phyloP scores from a whole-genome alignment of 2,797 vertebrate species.

The Schizothorax lantsangensis region DNA sequence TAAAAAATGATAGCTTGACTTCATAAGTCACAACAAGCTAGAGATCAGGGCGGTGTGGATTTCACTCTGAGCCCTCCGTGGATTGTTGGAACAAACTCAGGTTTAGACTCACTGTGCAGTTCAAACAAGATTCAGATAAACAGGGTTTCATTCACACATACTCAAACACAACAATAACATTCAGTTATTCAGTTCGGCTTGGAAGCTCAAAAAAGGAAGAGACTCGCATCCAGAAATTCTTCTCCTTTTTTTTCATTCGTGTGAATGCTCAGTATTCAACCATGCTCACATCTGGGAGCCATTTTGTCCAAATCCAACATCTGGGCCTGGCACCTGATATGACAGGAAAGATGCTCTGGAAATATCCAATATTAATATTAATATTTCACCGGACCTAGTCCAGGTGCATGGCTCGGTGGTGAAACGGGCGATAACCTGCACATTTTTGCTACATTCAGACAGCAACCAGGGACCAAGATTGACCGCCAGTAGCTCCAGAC shows the following conservation, averaged over 20 bases:
- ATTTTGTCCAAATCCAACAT: slow-evolving; percentile 59
- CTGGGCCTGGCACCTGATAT: slow-evolving; percentile 52
- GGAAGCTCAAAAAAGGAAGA: slow-evolving; percentile 40
- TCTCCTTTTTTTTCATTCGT: slow-evolving; percentile 33
- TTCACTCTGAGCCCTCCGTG: slow-evolving; percentile 1
- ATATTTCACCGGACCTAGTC: slow-evolving; percentile 38
- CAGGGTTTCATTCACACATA: slow-evolving; percentile 32
- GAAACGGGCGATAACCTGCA: slow-evolving; percentile 44
- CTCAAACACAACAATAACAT: slow-evolving; percentile 38
- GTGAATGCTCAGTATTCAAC: slow-evolving; percentile 44
- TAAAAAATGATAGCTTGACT: slow-evolving; percentile 2
- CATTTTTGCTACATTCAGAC: slow-evolving; percentile 38
- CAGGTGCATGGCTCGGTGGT: slow-evolving; percentile 39
- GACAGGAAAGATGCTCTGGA: slow-evolving; percentile 43
- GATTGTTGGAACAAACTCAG: slow-evolving; percentile 1
- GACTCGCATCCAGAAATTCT: slow-evolving; percentile 2
- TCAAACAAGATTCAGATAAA: slow-evolving; percentile 33
- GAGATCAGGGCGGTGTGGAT: slow-evolving; percentile 28
- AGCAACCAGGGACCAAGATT: not conserved
- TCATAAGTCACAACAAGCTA: slow-evolving; percentile 6
- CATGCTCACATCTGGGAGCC: slow-evolving; percentile 55
- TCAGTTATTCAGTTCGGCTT: slow-evolving; percentile 27
- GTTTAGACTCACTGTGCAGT: slow-evolving; percentile 1
- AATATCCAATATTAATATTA: slow-evolving; percentile 57
- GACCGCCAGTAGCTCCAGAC: slow-evolving; percentile 28